Evolutionary conservation across 2,113 vertebrate species (phyloP), one percentile per base, ranked within the genome.

Genomic region (Mungos mungo): DNA sequence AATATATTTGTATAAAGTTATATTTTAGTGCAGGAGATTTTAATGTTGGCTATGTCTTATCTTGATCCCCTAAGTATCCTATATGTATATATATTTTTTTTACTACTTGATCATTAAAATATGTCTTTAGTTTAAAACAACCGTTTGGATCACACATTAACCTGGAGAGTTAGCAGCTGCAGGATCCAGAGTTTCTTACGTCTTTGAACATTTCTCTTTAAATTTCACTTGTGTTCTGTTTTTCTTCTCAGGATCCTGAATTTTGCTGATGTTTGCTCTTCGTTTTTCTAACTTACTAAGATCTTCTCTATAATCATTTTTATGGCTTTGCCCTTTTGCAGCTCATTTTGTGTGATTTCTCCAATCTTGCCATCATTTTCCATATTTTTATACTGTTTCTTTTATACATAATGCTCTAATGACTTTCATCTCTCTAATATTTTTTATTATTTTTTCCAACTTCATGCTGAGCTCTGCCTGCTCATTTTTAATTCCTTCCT

Each of bases 331-430:
- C 13, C 6, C 4, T 79, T 83, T 50, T 88, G 5, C 33, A 83
- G 88, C 82, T 92, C 21, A 54, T 79, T 90, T 95, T 79, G 33
- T 88, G 21, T 84, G 52, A 65, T 14, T 86, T 90, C 35, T 93
- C 79, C 29, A 41, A 15, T 15, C 31, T 85, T 57, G 11, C 3
- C 35, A 27, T 25, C 19, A 71, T 69, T 79, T 66, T 72, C 27
- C 57, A 12, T 80, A 12, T 65, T 83, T 95, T 69, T 52, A 9
- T 60, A 50, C 29, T 65, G 50, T 72, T 85, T 80, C 85, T 50
- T 60, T 89, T 71, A n/a, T 54, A 57, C 25, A 21, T 47, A 41
- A 65, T 69, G 45, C 35, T 69, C 33, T 90, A 76, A 81, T 65
- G n/a, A 29, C 29, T 71, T 72, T 52, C 8, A 52, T 14, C 14